Conservation (phyloP, 1,140 invertebrate genomes). For the Drosophila repleta region DNA sequence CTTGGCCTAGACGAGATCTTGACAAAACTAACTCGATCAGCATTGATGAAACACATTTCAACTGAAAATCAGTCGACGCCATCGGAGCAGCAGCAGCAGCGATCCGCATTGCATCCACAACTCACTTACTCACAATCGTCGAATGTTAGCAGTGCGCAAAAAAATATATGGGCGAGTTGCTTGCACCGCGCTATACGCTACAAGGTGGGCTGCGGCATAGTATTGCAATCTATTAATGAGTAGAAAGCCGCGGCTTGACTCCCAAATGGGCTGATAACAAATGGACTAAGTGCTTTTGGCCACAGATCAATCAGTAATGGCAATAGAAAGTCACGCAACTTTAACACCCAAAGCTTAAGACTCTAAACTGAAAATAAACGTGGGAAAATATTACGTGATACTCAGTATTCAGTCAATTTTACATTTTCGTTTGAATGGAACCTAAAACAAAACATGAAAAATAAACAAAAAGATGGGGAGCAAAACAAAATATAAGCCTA, state of each 20-base stretch:
- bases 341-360: conserved; percentile 13
- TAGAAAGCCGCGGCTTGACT: conserved; percentile 36
- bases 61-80: conserved; percentile 61
- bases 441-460: too few species aligned
- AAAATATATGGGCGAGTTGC: conserved; percentile 66
- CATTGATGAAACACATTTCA: conserved; percentile 80
- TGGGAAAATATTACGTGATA: conserved; percentile 31
- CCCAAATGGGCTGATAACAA: conserved; percentile 22
- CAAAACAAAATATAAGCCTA: too few species aligned
- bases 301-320: conserved; percentile 51
- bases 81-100: conserved; percentile 5
- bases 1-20: conserved; percentile 80
- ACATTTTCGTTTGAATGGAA: neutral
- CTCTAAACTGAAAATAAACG: conserved; percentile 24
- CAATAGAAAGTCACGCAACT: conserved; percentile 43
- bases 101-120: conserved; percentile 39
- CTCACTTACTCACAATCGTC: conserved; percentile 50
- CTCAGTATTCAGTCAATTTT: neutral
- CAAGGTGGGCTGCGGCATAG: conserved; percentile 43
- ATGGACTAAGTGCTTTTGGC: conserved; percentile 37
- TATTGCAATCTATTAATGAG: conserved; percentile 38
- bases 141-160: conserved; percentile 48
- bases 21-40: conserved; percentile 82
- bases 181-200: conserved; percentile 61
- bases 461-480: too few species aligned